phyloP scores from a whole-genome alignment of 2,888 invertebrate species.

The Lasioglossum zephyrum region DNA sequence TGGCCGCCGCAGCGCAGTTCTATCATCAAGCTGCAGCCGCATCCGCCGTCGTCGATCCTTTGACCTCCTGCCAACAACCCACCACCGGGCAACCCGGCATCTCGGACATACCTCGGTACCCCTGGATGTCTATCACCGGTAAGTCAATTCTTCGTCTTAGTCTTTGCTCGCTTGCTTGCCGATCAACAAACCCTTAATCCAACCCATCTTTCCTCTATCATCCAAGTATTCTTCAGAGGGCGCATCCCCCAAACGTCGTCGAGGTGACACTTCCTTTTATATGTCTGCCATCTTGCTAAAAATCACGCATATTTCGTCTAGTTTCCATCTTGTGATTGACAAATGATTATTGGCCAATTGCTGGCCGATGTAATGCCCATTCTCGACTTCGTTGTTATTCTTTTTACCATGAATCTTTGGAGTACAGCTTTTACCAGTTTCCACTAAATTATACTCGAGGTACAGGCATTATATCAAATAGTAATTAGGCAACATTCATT shows the following conservation, averaged over 20 bases:
- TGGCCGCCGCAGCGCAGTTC: constrained; percentile 92
- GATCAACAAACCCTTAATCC: neutral
- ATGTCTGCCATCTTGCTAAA: neutral
- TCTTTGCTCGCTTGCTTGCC: neutral
- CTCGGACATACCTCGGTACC: constrained; percentile 96
- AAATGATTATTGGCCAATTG: neutral
- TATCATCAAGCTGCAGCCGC: constrained; percentile 94
- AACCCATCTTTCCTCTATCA: neutral
- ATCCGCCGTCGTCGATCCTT: constrained; percentile 92
- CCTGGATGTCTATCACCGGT: constrained; percentile 99
- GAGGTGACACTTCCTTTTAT: neutral
- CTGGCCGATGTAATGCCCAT: neutral
- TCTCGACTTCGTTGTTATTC: neutral
- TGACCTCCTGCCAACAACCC: constrained; percentile 92
- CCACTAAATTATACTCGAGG: no score
- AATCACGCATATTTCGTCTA: neutral
- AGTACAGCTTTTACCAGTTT: neutral
- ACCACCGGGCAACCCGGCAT: constrained; percentile 92
- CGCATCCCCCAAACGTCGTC: neutral
- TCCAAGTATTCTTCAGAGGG: neutral
- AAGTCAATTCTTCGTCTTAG: constrained; percentile 83
- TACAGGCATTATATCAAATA: neutral
- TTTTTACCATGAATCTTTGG: neutral
- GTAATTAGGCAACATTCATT: neutral
- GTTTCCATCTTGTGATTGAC: neutral